Base-by-base conservation (phyloP, 1,140 invertebrate species). In the Rhyacophila brunnea region DNA sequence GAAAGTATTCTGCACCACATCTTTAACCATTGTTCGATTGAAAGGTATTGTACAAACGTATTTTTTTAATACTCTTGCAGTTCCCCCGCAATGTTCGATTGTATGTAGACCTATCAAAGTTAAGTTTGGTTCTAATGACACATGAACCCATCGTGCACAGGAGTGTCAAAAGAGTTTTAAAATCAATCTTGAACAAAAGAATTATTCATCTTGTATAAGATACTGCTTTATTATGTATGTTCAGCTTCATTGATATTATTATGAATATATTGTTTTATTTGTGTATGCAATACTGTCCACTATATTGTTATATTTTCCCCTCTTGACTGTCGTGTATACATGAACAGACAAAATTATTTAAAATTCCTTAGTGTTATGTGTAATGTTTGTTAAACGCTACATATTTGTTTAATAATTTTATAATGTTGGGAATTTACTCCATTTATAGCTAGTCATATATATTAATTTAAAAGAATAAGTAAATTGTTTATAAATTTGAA, bases 401-500 rank as follows among this genome's bases (percentile, higher is more conserved):
- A 47, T 57, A 46, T 57, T 57, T 49, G 54, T 57, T 57, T 46
- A 48, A 48, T 57, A 57, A 48, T 57, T 36, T 57, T 53, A 53
- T 46, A 57, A 46, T 57, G 54, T 57, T 57, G 54, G 54, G 45
- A 49, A 47, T 46, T 28, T 28, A 28, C 23, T 28, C 23, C 23
- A 28, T 28, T 28, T 28, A 28, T 28, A 28, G 23, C 23, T 28
- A 28, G 48, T 38, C 36, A 40, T 50, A 44, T 32, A 17, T 34
- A 20, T 15, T 34, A 49, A 49, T 43, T 44, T 11, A 44, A 34
- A 43, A 53, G 23, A 28, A 53, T 15, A 32, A 36, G 47, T 49
- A 49, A 49, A 49, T 49, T 34, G 11, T 52, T 14, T 17, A 53
- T 42, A n/a, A 20, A 42, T 47, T n/a, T 23, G 19, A 46, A 46